Percentiles rank a stretch among this genome's conserved stretches.
These are phyloP conservation scores for Anthopleura sola DNA, from an alignment of 64 coral and sea anemone species.

Conservation along the genomic window DNA sequence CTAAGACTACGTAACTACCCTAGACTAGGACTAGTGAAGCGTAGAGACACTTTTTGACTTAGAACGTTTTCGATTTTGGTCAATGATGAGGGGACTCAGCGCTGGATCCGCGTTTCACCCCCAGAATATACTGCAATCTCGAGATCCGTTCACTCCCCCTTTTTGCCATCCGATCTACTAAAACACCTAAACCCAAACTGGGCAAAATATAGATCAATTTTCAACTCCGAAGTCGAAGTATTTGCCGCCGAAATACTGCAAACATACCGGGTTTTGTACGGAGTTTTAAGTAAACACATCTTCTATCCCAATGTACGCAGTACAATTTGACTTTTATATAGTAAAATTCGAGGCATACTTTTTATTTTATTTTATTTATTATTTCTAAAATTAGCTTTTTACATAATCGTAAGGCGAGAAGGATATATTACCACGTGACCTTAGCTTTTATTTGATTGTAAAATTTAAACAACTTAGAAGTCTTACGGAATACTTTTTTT, in stretches of 20 bases:
- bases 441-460: background rate
- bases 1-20: constrained; percentile 4
- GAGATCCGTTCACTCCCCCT: background rate
- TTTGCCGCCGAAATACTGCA: background rate
- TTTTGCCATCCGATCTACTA: background rate
- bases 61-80: background rate
- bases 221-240: background rate
- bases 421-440: background rate
- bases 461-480: background rate
- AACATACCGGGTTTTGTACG: constrained; percentile 6
- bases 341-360: background rate
- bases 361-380: background rate
- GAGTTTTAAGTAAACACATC: constrained; percentile 5
- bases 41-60: background rate
- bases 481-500: background rate
- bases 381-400: constrained; percentile 11
- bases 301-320: background rate
- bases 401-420: background rate
- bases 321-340: background rate
- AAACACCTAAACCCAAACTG: background rate
- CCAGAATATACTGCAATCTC: background rate
- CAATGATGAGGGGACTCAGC: background rate
- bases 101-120: background rate
- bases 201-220: background rate
- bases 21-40: background rate